Base-by-base conservation (phyloP, 2,888 invertebrate species). In the Nomada ferruginata region DNA sequence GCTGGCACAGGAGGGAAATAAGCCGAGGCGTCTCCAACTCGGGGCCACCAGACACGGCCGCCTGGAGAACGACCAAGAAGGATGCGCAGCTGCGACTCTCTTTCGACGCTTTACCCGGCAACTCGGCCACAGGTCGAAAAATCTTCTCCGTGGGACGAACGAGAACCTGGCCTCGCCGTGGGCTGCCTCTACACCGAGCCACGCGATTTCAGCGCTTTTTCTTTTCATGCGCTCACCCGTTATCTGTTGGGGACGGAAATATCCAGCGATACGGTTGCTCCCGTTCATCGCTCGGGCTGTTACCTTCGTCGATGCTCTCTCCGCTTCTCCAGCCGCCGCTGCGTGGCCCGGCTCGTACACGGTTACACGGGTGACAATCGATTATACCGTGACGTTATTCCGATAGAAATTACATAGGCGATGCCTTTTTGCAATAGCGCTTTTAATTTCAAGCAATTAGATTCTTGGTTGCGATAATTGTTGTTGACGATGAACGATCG, bases 1-100 rank as follows among this genome's bases (percentile, higher is more conserved):
- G 90, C 90, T 89, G 90, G 87, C 90, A 79, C 87, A 84, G 73
- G 78, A 85, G 87, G 88, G 89, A 87, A 89, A 88, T 86, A 87
- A 87, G 84, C 85, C 84, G 83, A 85, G 80, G 84, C 87, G 79
- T 82, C 89, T 85, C 80, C 78, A 68, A 66, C 72, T 71, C 76
- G 78, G 79, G 85, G 81, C 87, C 79, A 87, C 76, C 87, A 82
- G 83, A 86, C 86, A 76, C 83, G 76, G 64, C 77, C 64, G 87
- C 85, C 87, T 88, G 87, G 87, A 88, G 87, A 88, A 88, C 87
- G 78, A 85, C 84, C 80, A 74, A 76, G 85, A 87, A 87, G 84
- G 87, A 87, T 82, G 87, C 87, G 87, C 87, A 88, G 87, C 87
- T 88, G 87, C 87, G 82, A 20, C 66, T 70, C 59, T 64, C 68